Percentiles rank a stretch among this genome's conserved stretches.
Conservation (phyloP, 2,888 invertebrate genomes). For the Barypeithes pellucidus region DNA sequence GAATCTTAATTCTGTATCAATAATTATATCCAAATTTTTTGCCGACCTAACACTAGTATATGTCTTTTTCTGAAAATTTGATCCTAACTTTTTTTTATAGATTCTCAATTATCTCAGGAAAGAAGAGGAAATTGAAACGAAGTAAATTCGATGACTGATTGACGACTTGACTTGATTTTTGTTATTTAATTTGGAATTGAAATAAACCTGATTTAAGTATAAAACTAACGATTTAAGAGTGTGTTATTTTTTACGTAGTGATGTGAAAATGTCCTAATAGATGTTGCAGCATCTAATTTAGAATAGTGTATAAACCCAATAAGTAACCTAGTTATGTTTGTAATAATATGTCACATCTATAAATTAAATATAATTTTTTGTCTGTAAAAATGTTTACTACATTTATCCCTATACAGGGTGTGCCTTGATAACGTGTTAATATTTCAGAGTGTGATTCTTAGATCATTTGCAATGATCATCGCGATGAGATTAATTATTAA, state of each 20-base stretch:
- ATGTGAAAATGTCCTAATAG: constrained; percentile 10
- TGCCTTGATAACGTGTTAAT: too few relatives aligned
- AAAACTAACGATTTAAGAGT: neutral
- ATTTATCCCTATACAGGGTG: too few relatives aligned
- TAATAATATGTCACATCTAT: neutral
- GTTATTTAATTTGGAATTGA: constrained; percentile 11
- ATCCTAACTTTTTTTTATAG: constrained; percentile 10
- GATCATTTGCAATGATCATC: too few relatives aligned
- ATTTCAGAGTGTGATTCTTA: too few relatives aligned
- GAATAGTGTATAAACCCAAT: too few relatives aligned
- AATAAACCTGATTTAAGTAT: constrained; percentile 12
- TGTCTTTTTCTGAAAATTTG: neutral
- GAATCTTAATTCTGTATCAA: too few relatives aligned
- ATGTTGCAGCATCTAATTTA: neutral
- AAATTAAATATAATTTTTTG: neutral
- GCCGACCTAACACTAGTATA: too few relatives aligned
- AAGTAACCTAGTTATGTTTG: too few relatives aligned
- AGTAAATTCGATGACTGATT: neutral
- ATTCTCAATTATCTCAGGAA: constrained; percentile 10
- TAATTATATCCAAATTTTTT: too few relatives aligned
- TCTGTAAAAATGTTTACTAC: too few relatives aligned
- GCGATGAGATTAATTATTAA: too few relatives aligned
- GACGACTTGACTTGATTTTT: constrained; percentile 14
- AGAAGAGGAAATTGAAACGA: constrained; percentile 19
- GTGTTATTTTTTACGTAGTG: constrained; percentile 17